Percentiles rank a stretch among this genome's conserved stretches.
Evolutionary conservation across 2,113 vertebrate genomes (phyloP).

Genomic region (Oplegnathus fasciatus): DNA sequence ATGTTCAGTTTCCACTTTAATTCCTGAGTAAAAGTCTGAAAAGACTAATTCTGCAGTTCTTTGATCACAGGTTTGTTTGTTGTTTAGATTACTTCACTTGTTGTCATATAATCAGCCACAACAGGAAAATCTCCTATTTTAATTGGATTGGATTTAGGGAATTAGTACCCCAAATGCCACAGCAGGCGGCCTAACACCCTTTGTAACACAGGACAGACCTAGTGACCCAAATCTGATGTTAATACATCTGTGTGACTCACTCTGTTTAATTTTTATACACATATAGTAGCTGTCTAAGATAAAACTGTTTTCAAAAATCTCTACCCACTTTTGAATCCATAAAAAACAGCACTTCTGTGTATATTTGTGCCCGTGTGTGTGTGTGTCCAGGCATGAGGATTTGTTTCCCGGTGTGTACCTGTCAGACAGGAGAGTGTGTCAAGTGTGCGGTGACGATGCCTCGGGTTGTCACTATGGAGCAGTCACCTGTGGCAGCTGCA

Average conservation of each 20-base stretch:
- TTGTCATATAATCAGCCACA: background rate
- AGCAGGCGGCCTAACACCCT: background rate
- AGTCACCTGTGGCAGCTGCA: slow-evolving; percentile 97
- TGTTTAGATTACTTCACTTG: background rate
- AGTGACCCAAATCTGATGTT: slow-evolving; percentile 6
- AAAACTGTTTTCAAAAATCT: background rate
- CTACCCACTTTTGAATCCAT: background rate
- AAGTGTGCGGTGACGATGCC: slow-evolving; percentile 95
- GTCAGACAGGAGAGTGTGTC: slow-evolving; percentile 92
- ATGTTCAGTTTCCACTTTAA: slow-evolving; percentile 4
- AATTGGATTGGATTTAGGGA: slow-evolving; percentile 33
- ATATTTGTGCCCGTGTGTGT: slow-evolving; percentile 1
- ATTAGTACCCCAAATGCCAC: background rate
- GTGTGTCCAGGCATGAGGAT: slow-evolving; percentile 68
- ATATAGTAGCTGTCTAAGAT: background rate
- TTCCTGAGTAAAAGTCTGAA: background rate
- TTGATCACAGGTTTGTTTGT: slow-evolving; percentile 4
- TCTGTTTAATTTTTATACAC: background rate
- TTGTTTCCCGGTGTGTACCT: slow-evolving; percentile 87
- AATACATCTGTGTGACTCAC: background rate
- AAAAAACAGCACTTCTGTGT: background rate
- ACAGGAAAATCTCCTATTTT: background rate
- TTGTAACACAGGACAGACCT: background rate
- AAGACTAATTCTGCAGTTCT: background rate
- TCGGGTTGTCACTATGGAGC: slow-evolving; percentile 90